A percentile compares a stretch with the other conserved stretches of the same genome.
phyloP scores from a whole-genome alignment of 2,888 invertebrate genomes.

The Dicyrtoma fusca region DNA sequence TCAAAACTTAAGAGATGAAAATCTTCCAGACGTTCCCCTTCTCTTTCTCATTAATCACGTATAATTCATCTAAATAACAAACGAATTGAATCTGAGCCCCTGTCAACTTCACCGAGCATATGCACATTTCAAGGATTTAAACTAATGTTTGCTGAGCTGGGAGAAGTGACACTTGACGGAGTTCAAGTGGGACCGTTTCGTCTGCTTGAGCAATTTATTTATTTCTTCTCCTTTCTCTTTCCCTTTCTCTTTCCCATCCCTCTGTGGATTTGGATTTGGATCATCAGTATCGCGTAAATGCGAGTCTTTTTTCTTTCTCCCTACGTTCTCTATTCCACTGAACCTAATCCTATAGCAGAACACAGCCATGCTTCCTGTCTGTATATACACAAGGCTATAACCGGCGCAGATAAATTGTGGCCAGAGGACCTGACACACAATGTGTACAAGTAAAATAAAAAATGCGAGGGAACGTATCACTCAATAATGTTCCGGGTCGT shows the following conservation, averaged over 20 bases:
- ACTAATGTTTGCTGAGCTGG: not conserved
- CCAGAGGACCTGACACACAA: no score
- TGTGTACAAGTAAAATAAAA: no score
- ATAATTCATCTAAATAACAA: conserved; percentile 27
- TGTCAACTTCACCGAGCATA: not conserved
- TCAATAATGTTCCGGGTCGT: no score
- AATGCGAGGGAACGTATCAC: no score
- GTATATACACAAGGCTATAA: no score
- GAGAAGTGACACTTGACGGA: conserved; percentile 5
- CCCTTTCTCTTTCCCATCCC: not conserved
- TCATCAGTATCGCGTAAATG: no score
- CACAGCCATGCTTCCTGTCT: not conserved
- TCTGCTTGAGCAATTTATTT: conserved; percentile 14
- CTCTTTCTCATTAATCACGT: conserved; percentile 14
- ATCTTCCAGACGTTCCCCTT: conserved; percentile 2
- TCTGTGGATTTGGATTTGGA: no score
- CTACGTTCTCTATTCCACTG: no score
- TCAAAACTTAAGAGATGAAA: conserved; percentile 14
- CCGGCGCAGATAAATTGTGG: no score
- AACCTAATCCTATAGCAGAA: not conserved
- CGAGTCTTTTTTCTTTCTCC: no score
- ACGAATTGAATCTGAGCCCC: conserved; percentile 7
- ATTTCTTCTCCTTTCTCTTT: not conserved
- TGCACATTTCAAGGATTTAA: not conserved
- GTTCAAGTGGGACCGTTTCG: not conserved